Evolutionary conservation across 2,797 vertebrate species (phyloP).

Genomic region (Phoxinus dragarum): DNA sequence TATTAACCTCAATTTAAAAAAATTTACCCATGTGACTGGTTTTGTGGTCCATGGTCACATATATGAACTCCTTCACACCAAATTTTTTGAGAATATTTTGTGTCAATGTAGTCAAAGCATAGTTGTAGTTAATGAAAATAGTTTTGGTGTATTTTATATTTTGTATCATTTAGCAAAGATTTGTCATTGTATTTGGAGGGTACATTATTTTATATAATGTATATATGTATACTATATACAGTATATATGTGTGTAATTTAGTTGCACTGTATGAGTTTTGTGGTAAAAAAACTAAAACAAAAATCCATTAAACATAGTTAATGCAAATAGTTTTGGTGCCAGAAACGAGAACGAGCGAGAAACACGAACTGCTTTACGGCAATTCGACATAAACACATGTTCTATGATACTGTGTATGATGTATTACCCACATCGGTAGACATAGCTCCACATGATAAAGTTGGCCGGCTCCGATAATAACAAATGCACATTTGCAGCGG

Average conservation of each 20-base stretch:
- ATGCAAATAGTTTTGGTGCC: not conserved
- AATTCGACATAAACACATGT: too few relatives aligned
- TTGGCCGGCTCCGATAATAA: too few relatives aligned
- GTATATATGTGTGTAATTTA: not conserved
- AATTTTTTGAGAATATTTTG: not conserved
- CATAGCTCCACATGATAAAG: too few relatives aligned
- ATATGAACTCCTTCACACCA: not conserved
- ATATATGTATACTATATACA: too few relatives aligned
- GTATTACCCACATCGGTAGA: too few relatives aligned
- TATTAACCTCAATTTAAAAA: too few relatives aligned
- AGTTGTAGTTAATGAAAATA: not conserved
- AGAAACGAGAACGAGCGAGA: too few relatives aligned
- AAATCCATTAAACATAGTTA: not conserved
- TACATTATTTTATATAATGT: not conserved
- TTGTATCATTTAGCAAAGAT: not conserved
- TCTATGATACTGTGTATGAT: too few relatives aligned
- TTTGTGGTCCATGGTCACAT: too few relatives aligned
- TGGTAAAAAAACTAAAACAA: not conserved
- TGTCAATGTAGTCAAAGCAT: not conserved
- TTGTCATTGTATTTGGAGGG: not conserved
- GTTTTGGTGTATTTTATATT: not conserved
- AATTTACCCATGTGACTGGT: too few relatives aligned
- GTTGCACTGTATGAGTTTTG: not conserved
- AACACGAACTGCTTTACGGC: too few relatives aligned
- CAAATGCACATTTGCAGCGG: too few relatives aligned